phyloP scores from a whole-genome alignment of 1,140 invertebrate species.

The Papilio glaucus region DNA sequence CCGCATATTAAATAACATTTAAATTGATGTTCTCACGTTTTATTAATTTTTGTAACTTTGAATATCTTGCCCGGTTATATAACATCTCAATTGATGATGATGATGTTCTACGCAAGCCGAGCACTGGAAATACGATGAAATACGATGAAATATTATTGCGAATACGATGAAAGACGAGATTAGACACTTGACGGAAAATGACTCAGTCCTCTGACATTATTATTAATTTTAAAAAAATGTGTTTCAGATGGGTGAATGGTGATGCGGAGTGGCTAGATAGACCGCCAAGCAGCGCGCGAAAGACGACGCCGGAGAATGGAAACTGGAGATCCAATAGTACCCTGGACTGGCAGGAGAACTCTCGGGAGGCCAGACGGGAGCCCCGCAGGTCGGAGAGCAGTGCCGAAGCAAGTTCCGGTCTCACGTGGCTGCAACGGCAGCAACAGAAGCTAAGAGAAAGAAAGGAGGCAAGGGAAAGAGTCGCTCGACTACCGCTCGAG shows the following conservation, averaged over 20 bases:
- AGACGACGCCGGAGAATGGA: constrained; percentile 64
- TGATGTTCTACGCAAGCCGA: too few species aligned
- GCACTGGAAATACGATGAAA: too few species aligned
- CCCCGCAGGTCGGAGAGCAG: constrained; percentile 67
- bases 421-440: constrained; percentile 91
- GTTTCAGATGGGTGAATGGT: constrained; percentile 73
- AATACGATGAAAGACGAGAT: too few species aligned
- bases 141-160: too few species aligned
- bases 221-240: too few species aligned
- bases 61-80: too few species aligned
- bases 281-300: constrained; percentile 59
- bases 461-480: constrained; percentile 86
- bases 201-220: too few species aligned
- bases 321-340: constrained; percentile 73
- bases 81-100: too few species aligned
- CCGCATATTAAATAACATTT: too few species aligned
- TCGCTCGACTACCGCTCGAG: constrained; percentile 89
- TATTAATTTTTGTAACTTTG: too few species aligned
- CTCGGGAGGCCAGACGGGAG: constrained; percentile 53
- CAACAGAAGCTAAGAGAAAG: constrained; percentile 89
- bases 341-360: constrained; percentile 67
- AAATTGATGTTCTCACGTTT: too few species aligned
- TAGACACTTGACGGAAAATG: too few species aligned
- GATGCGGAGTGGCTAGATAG: constrained; percentile 72
- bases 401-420: constrained; percentile 73